A percentile compares a stretch with the other conserved stretches of the same genome.
Conservation (phyloP, 1,140 invertebrate genomes). For the Aporrectodea caliginosa region DNA sequence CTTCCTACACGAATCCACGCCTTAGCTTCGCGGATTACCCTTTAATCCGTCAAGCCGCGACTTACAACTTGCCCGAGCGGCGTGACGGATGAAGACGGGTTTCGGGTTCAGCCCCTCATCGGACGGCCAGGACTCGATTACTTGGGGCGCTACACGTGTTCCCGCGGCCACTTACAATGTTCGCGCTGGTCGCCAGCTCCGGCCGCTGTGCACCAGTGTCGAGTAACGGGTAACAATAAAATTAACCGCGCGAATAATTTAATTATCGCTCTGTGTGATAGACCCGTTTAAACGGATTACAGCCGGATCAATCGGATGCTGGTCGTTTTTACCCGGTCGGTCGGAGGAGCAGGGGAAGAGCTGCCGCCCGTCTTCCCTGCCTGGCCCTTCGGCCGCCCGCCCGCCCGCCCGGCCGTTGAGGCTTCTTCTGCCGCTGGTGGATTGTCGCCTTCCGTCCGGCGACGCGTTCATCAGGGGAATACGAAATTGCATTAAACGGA, state of each 20-base stretch:
- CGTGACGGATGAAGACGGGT: background rate
- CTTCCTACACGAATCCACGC: background rate
- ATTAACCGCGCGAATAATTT: background rate
- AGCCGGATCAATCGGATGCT: background rate
- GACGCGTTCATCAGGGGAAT: background rate
- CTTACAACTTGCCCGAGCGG: background rate
- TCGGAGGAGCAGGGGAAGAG: too few species aligned
- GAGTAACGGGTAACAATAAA: background rate
- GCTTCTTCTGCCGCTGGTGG: too few species aligned
- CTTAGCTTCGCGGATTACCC: background rate
- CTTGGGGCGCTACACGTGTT: background rate
- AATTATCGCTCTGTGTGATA: background rate
- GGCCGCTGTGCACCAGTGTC: background rate
- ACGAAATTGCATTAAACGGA: background rate
- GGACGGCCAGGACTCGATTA: background rate
- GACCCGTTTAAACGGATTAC: background rate
- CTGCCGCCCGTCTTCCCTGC: too few species aligned
- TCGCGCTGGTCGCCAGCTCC: background rate
- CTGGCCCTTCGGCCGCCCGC: too few species aligned
- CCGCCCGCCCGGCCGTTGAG: background rate
- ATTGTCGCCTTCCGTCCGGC: background rate
- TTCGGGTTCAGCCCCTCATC: background rate
- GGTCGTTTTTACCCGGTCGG: too few species aligned
- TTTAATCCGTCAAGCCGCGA: background rate
- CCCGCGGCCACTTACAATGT: background rate